phyloP scores from a whole-genome alignment of 2,797 vertebrate genomes.

The Myotis daubentonii region DNA sequence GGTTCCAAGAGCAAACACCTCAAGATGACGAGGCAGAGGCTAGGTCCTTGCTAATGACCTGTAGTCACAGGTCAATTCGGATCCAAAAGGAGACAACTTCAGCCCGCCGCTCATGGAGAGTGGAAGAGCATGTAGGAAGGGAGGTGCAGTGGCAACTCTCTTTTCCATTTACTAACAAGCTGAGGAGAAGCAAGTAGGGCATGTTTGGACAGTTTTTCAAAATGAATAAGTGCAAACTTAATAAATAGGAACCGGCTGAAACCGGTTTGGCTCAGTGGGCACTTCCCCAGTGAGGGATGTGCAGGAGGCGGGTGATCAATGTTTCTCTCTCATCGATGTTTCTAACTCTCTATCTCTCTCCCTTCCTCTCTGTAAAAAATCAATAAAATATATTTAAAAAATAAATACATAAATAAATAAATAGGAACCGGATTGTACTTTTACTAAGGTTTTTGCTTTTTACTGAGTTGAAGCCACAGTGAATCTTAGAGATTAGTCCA shows the following conservation, averaged over 20 bases:
- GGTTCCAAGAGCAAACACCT: background rate
- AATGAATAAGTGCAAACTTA: background rate
- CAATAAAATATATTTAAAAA: too few species aligned
- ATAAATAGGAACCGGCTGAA: background rate
- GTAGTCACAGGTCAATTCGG: background rate
- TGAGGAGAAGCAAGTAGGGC: background rate
- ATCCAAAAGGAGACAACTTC: background rate
- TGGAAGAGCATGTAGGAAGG: accelerated
- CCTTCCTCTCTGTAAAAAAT: too few species aligned
- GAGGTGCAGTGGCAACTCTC: background rate
- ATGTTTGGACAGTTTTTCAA: background rate
- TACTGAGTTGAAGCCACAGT: background rate
- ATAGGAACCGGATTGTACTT: background rate
- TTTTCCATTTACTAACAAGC: background rate
- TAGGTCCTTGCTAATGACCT: background rate
- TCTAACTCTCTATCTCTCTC: too few species aligned
- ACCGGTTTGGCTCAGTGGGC: too few species aligned
- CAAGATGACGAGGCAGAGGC: background rate
- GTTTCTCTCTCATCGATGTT: too few species aligned
- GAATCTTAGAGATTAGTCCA: background rate
- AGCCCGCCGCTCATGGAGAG: background rate
- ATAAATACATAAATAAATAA: background rate
- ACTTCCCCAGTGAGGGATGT: too few species aligned
- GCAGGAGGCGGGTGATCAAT: too few species aligned
- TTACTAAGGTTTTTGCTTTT: background rate